These are phyloP conservation scores for Equus przewalskii DNA, from an alignment of 2,113 vertebrate genomes.

Conservation along the genomic window DNA sequence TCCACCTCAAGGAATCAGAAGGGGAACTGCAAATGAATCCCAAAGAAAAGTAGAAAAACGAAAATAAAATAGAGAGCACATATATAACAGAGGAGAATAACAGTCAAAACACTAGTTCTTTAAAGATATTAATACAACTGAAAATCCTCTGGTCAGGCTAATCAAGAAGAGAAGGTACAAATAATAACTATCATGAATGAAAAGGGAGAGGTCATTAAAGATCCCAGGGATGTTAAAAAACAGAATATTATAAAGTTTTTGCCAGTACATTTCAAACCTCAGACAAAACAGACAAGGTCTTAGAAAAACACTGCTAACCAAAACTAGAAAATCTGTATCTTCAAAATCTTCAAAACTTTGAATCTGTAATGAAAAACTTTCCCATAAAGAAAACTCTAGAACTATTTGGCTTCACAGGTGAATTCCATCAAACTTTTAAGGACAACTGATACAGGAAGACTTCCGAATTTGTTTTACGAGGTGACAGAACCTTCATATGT, in stretches of 20 bases:
- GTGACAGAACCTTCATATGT: not conserved
- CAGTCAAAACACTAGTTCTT: not conserved
- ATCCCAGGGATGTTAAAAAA: not conserved
- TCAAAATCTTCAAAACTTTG: not conserved
- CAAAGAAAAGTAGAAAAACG: not conserved
- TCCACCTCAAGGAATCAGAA: constrained; percentile 32
- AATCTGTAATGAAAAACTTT: constrained; percentile 22
- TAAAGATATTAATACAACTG: not conserved
- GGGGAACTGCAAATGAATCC: not conserved
- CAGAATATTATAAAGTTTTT: not conserved
- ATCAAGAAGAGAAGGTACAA: not conserved
- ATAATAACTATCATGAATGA: not conserved
- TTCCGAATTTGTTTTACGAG: not conserved
- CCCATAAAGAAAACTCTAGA: constrained; percentile 1
- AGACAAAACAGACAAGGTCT: constrained; percentile 12
- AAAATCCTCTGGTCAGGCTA: not conserved
- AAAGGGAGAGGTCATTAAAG: not conserved
- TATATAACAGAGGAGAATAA: not conserved
- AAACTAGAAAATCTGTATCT: constrained; percentile 51
- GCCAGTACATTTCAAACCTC: constrained; percentile 12
- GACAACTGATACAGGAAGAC: not conserved
- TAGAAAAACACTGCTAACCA: not conserved
- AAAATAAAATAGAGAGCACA: not conserved
- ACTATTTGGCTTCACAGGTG: not conserved
- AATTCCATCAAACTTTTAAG: constrained; percentile 10